Percentiles rank a stretch among this genome's conserved stretches.
phyloP scores from a whole-genome alignment of 2,113 vertebrate genomes.

The Coracopsis vasa region DNA sequence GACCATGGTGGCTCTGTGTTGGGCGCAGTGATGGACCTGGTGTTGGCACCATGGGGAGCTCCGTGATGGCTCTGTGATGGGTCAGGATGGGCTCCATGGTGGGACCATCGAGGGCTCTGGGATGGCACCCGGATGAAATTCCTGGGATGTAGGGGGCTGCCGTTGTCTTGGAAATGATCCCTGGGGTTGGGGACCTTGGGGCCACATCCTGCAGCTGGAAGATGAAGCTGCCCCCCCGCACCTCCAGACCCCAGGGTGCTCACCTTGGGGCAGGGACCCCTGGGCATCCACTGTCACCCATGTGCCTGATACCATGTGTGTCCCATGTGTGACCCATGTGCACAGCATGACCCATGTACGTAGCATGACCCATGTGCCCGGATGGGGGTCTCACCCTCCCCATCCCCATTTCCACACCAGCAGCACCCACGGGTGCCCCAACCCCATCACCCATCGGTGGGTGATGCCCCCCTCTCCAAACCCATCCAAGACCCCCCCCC shows the following conservation, averaged over 20 bases:
- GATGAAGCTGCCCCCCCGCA: background rate
- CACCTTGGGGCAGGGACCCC: background rate
- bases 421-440: background rate
- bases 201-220: background rate
- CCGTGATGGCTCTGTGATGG: background rate
- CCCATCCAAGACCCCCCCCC: background rate
- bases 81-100: background rate
- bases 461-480: background rate
- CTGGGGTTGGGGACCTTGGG: background rate
- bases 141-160: background rate
- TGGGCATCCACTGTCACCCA: background rate
- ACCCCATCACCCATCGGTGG: background rate
- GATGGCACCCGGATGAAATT: background rate
- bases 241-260: background rate
- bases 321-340: background rate
- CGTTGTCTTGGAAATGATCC: background rate
- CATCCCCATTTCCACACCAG: background rate
- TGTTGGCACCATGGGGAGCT: background rate
- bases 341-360: background rate
- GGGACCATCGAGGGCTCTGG: background rate
- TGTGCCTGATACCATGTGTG: background rate
- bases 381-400: background rate
- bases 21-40: background rate
- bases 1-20: background rate
- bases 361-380: background rate